Evolutionary conservation across 2,888 invertebrate species (phyloP), one percentile per base, ranked within the genome.

Genomic region (Teleogryllus oceanicus): DNA sequence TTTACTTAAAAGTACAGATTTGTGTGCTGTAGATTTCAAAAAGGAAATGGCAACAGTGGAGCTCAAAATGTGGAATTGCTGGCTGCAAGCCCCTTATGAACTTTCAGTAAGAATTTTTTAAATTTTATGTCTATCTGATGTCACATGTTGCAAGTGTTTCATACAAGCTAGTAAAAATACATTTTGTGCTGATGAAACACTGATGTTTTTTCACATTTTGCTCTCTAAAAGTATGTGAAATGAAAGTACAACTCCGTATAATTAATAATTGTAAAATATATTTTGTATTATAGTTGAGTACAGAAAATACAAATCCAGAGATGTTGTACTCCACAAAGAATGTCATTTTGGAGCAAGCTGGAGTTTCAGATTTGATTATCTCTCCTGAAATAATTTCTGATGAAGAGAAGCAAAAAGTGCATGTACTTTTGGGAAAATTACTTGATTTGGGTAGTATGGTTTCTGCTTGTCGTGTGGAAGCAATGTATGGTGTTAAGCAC

Each of bases 391-490:
- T 76, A 8, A 21, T 8, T 20, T 10, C 77, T 13, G 50, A 77
- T 12, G n/a, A 50, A 49, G 12, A 49, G 50, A 77, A 49, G 18
- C 77, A 62, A 13, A 62, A 62, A 11, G 62, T 77, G 11, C 49
- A 77, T 50, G 10, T 16, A 5, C 49, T 77, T 50, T 88, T 92
- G 79, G 88, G 88, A 50, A 87, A 88, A 78, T 87, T 92, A 21
- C 85, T 93, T 62, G 90, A 91, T 83, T 84, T 88, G 79, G 90
- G 90, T 79, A 87, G 91, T 83, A 85, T 92, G 79, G 89, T 89
- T 75, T 89, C 91, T 81, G 92, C 92, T 0, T 88, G 92, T 78
- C 88, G 91, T 81, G 85, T 93, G 78, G 88, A 89, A 82, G 83
- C 84, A 0, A 85, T 87, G 80, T 88, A 87, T 80, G 85, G 85